Base-by-base conservation (phyloP, 2,888 invertebrate genomes). In the Loripinus fragilis region DNA sequence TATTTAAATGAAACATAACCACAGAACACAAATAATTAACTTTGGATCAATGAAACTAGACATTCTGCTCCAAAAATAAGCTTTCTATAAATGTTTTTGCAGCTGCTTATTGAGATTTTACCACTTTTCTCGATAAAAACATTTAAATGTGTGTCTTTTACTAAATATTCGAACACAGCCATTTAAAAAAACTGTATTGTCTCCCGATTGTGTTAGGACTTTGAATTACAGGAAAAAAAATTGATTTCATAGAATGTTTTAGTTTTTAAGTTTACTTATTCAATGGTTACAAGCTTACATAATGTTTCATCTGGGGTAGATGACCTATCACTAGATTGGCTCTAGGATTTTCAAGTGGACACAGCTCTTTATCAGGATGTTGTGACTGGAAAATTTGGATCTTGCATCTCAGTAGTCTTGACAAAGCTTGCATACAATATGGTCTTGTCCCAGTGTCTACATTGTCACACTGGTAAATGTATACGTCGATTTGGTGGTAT, bases 281-380 rank as follows among this genome's bases (percentile, higher is more conserved):
- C 28, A 42, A 1, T 25, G 76, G 76, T 41, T 76, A 71, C 23
- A 76, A 23, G 25, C 76, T 76, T 10, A 76, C 76, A 38, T 76
- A 71, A n/a, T 76, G 76, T 41, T 76, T 50, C 0, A 71, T 15
- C 33, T 71, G 70, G 64, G 71, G 76, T 15, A 76, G n/a, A 41
- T 76, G 71, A 0, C 76, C 76, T 28, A 65, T 20, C n/a, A 64
- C 70, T 30, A 76, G n/a, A 10, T 3, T 45, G 10, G 25, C 23
- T n/a, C 52, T 23, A 25, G 52, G 52, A 52, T 52, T 23, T 52
- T 25, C 25, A 15, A 12, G 7, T 41, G 41, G 12, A 41, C 65
- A 42, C 0, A n/a, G 25, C 33, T 5, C 64, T 12, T 71, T 38
- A 41, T 76, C 71, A 23, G 48, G 50, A n/a, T 41, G 48, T 8